These are phyloP conservation scores for Lycocerus yunnanus DNA, from an alignment of 2,888 invertebrate genomes.

Conservation along the genomic window DNA sequence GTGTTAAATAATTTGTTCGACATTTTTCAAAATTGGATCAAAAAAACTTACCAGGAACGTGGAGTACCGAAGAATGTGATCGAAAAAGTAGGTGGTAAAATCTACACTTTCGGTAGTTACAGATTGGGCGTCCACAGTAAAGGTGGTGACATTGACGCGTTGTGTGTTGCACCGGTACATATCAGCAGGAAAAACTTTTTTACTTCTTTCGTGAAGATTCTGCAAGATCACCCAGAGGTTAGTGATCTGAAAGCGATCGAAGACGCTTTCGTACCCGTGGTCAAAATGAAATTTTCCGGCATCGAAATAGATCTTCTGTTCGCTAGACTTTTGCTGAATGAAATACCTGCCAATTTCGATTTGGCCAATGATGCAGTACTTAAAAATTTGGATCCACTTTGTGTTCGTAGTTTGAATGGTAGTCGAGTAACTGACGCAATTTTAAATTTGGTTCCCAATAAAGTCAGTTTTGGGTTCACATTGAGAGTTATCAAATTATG, in stretches of 20 bases:
- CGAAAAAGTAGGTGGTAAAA: conserved; percentile 93
- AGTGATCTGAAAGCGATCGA: conserved; percentile 88
- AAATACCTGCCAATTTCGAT: conserved; percentile 90
- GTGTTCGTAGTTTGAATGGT: conserved; percentile 95
- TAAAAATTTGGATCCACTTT: conserved; percentile 94
- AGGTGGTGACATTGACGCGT: conserved; percentile 98
- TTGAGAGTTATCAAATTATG: conserved; percentile 95
- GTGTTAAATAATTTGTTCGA: conserved; percentile 84
- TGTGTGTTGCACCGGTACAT: conserved; percentile 97
- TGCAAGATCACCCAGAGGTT: conserved; percentile 85
- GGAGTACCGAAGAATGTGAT: conserved; percentile 92
- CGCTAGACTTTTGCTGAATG: conserved; percentile 89
- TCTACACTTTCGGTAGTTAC: conserved; percentile 98
- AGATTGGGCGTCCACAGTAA: conserved; percentile 93
- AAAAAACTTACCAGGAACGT: conserved; percentile 82
- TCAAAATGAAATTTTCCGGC: conserved; percentile 98
- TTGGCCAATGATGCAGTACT: conserved; percentile 88
- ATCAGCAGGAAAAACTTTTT: conserved; percentile 95
- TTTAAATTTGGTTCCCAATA: conserved; percentile 90
- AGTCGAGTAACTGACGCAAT: conserved; percentile 99
- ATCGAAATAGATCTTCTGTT: conserved; percentile 99
- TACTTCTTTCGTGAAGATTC: conserved; percentile 85
- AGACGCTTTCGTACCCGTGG: conserved; percentile 98
- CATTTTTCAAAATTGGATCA: conserved; percentile 93
- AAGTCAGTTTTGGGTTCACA: conserved; percentile 91